Evolutionary conservation across 2,113 vertebrate genomes (phyloP).

Genomic region (Scolopax mira): DNA sequence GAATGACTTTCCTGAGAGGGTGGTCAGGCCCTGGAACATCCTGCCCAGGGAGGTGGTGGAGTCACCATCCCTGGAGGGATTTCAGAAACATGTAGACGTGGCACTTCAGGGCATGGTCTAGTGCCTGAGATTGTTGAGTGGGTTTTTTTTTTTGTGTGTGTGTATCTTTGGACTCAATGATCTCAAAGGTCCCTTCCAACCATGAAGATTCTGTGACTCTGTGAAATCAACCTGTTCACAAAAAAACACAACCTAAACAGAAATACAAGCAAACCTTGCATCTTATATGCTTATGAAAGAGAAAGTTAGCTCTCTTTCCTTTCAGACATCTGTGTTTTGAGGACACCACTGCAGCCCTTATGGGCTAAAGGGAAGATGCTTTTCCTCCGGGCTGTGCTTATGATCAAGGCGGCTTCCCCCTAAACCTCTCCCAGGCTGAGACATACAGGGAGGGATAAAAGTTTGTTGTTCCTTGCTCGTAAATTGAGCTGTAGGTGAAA

Average conservation of each 20-base stretch:
- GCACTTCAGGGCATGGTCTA: no score
- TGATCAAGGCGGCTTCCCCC: background rate
- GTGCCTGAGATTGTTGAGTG: no score
- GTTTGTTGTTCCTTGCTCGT: background rate
- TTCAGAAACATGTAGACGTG: no score
- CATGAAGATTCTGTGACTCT: no score
- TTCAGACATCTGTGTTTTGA: background rate
- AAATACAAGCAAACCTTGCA: background rate
- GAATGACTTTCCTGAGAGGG: no score
- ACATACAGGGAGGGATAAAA: fast-evolving
- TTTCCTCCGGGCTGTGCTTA: background rate
- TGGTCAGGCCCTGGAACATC: no score
- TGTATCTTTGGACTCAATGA: no score
- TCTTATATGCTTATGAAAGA: background rate
- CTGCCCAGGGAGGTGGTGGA: no score
- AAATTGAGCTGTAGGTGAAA: background rate
- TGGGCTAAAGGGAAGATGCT: background rate
- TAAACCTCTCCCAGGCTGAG: background rate
- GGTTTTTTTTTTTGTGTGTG: no score
- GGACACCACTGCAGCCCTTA: background rate
- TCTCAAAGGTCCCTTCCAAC: no score
- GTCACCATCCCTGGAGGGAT: no score
- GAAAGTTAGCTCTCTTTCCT: background rate
- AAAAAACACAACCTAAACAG: background rate
- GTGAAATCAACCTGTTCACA: background rate